Conservation (phyloP, 2,113 vertebrate genomes). For the Panurus biarmicus region DNA sequence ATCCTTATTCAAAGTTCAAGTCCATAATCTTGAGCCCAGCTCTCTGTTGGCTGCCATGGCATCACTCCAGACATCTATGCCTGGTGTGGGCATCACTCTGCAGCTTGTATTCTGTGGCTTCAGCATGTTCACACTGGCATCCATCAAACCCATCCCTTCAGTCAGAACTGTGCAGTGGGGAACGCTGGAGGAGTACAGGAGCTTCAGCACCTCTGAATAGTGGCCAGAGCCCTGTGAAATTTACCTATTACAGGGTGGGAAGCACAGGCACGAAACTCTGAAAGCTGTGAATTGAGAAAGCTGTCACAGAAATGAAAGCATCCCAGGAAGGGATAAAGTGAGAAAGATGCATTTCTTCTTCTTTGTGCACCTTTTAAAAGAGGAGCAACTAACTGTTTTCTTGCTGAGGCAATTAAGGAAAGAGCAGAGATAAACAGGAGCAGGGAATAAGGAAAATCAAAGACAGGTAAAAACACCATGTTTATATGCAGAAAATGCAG, state of each 20-base stretch:
- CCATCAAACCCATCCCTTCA: neutral
- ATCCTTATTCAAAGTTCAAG: neutral
- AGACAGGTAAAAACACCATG: neutral
- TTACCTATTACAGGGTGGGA: neutral
- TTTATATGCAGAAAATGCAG: neutral
- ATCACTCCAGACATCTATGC: rapidly evolving
- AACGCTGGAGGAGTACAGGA: neutral
- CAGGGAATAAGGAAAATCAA: neutral
- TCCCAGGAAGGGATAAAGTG: neutral
- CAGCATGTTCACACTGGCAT: rapidly evolving
- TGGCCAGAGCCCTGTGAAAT: neutral
- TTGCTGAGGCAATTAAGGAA: neutral
- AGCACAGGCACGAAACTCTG: neutral
- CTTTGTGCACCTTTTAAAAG: neutral
- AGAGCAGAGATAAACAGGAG: neutral
- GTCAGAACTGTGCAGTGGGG: neutral
- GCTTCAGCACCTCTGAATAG: neutral
- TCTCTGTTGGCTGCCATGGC: neutral
- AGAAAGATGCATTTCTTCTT: neutral
- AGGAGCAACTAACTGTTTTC: neutral
- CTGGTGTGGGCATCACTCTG: too few relatives aligned
- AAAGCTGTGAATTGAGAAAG: neutral
- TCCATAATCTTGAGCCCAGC: rapidly evolving
- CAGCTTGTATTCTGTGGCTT: neutral
- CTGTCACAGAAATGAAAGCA: neutral